Base-by-base conservation (phyloP, 2,113 vertebrate genomes). In the Catharus bicknelli region DNA sequence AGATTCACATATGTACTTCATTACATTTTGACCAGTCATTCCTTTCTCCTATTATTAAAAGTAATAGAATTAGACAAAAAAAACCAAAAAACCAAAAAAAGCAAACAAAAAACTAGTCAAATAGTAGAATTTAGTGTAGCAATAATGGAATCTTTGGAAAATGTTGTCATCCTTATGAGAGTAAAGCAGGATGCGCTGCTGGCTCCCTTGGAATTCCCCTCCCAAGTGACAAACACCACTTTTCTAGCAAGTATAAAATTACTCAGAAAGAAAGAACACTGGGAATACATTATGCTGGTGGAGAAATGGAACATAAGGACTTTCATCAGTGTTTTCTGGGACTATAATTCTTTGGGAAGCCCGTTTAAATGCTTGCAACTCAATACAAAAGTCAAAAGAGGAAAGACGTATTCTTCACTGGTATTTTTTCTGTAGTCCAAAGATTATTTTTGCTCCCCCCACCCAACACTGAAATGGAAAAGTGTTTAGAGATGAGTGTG, bases 1-100 rank as follows among this genome's bases (percentile, higher is more conserved):
- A 81, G 64, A 91, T 74, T 90, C 93, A 90, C 93, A 92, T 94
- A 81, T 95, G 93, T 83, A 86, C 26, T 91, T 90, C 68, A 95
- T 94, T 96, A 92, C 16, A 63, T 83, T 94, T 95, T 93, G 63
- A 94, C 73, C 48, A 91, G 84, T 95, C 67, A 48, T 87, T 85
- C 45, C 45, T 80, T 95, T 95, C 43, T 70, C 40, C 27, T 75
- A 9, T 90, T 94, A 90, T 73, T 90, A 83, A 88, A 89, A 83
- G n/a, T 94, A 91, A 87, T 62, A 80, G 67, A 88, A 94, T 91
- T 92, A 94, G 36, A 88, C 6, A 87, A 76, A 75, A 42, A 77
- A 87, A 76, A 36, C 34, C 34, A 36, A 36, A 36, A 36, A 36
- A 36, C 34, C 34, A 36, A 36, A 36, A 36, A 36, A 36, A 36